These are phyloP conservation scores for Synanthedon andrenaeformis DNA, from an alignment of 2,888 invertebrate species.

Conservation along the genomic window DNA sequence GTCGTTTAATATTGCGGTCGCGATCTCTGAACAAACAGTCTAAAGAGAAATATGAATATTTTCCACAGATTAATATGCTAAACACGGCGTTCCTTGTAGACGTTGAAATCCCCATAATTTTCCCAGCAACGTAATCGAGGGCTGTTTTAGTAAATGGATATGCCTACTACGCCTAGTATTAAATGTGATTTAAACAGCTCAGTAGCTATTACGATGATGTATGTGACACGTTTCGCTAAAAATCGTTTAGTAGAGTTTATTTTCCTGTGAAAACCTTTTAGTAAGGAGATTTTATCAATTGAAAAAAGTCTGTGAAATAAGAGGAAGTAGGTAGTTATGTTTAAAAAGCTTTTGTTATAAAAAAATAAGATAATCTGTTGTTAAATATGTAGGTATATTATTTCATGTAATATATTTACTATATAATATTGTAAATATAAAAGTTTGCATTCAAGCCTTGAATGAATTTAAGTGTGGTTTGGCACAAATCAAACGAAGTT, in stretches of 20 bases:
- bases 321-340: no score
- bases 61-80: slow-evolving; percentile 17
- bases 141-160: slow-evolving; percentile 14
- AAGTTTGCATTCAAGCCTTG: no score
- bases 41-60: slow-evolving; percentile 14
- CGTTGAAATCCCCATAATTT: slow-evolving; percentile 15
- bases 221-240: slow-evolving; percentile 11
- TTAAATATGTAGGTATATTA: no score
- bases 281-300: not conserved
- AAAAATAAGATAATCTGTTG: no score
- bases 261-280: not conserved
- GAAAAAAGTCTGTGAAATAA: no score
- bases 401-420: no score
- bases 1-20: not conserved
- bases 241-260: slow-evolving; percentile 1
- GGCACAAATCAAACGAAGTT: no score
- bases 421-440: no score
- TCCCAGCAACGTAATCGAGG: slow-evolving; percentile 13
- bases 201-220: slow-evolving; percentile 11
- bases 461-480: no score
- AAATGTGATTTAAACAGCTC: slow-evolving; percentile 14
- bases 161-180: slow-evolving; percentile 9
- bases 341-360: no score
- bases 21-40: slow-evolving; percentile 10
- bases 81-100: slow-evolving; percentile 10